Percentiles rank a stretch among this genome's conserved stretches.
Conservation (phyloP, 2,797 vertebrate species). For the Myoxocephalus aenaeus region DNA sequence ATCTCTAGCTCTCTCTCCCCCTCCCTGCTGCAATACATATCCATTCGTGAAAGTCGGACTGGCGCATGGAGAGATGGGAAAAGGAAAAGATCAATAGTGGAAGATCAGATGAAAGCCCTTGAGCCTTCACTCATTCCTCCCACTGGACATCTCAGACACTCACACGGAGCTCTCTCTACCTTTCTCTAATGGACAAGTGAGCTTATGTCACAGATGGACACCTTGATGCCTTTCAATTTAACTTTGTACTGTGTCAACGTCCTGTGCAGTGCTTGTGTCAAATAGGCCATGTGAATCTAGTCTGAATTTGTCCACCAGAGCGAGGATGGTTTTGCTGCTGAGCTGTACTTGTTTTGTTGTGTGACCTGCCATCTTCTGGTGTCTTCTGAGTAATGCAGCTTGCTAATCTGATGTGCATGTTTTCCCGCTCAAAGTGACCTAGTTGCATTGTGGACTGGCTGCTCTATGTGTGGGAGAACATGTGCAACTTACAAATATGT, state of each 20-base stretch:
- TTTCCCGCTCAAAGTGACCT: slow-evolving; percentile 74
- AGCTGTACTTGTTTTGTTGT: slow-evolving; percentile 51
- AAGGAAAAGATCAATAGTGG: slow-evolving; percentile 58
- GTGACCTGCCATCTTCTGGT: slow-evolving; percentile 70
- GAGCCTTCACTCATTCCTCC: slow-evolving; percentile 61
- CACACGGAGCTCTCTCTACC: slow-evolving; percentile 1
- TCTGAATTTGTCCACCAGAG: slow-evolving; percentile 3
- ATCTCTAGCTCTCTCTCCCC: slow-evolving; percentile 20
- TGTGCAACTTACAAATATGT: background rate
- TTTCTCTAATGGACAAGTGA: slow-evolving; percentile 20
- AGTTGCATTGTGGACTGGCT: slow-evolving; percentile 47
- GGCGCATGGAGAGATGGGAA: slow-evolving; percentile 47
- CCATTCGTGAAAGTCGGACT: slow-evolving; percentile 46
- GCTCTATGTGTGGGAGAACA: slow-evolving; percentile 23
- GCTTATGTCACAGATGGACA: background rate
- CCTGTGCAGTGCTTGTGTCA: background rate
- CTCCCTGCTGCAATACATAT: slow-evolving; percentile 43
- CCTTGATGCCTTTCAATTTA: slow-evolving; percentile 16
- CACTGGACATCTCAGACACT: slow-evolving; percentile 42
- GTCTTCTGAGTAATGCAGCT: slow-evolving; percentile 40
- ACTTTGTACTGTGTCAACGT: background rate
- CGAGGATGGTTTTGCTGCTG: background rate
- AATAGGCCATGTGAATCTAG: background rate
- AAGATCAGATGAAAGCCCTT: slow-evolving; percentile 71
- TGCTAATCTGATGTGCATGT: background rate